Evolutionary conservation across 2,797 vertebrate species (phyloP).

Genomic region (Fistularia tabacaria): DNA sequence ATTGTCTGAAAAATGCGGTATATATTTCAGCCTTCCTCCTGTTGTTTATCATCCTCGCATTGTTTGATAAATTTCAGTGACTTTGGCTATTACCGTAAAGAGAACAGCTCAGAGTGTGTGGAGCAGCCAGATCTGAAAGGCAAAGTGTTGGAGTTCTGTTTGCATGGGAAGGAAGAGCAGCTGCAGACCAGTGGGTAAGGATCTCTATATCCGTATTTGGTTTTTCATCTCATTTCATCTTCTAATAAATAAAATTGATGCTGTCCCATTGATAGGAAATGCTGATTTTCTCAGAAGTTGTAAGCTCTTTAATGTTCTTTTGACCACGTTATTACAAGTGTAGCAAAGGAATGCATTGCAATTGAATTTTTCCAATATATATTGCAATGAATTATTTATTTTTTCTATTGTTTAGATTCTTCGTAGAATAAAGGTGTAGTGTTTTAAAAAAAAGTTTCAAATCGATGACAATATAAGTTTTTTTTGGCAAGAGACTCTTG

Average conservation of each 20-base stretch:
- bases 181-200: conserved; percentile 85
- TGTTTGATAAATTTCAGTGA: conserved; percentile 74
- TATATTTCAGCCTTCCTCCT: not conserved
- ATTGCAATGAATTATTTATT: too few relatives aligned
- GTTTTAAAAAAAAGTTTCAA: too few relatives aligned
- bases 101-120: conserved; percentile 85
- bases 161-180: conserved; percentile 84
- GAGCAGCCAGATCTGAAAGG: conserved; percentile 87
- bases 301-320: too few relatives aligned
- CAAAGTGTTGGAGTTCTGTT: conserved; percentile 88
- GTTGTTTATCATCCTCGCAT: not conserved
- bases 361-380: too few relatives aligned
- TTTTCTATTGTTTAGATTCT: too few relatives aligned
- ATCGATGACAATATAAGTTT: too few relatives aligned
- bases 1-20: not conserved
- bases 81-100: conserved; percentile 90
- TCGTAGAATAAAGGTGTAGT: too few relatives aligned
- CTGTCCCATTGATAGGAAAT: not conserved
- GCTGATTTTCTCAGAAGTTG: too few relatives aligned
- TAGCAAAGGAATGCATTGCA: too few relatives aligned
- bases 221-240: too few relatives aligned
- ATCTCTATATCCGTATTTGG: not conserved
- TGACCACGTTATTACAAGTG: too few relatives aligned
- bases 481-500: too few relatives aligned
- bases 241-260: not conserved